Evolutionary conservation across 1,140 invertebrate species (phyloP).

Genomic region (Camponotus vicinus): DNA sequence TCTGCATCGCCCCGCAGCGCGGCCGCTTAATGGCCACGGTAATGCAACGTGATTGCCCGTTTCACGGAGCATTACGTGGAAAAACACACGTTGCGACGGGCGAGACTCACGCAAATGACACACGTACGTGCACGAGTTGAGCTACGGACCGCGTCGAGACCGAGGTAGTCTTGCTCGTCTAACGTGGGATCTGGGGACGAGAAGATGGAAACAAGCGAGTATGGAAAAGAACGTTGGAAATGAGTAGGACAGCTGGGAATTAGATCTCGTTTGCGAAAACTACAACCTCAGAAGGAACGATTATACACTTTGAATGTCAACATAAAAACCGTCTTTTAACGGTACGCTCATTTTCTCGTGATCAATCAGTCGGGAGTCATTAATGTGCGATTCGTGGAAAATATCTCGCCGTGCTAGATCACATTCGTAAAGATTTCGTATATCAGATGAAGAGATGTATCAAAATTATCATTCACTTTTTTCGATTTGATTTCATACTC

Average conservation of each 20-base stretch:
- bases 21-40: conserved; percentile 69
- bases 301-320: conserved; percentile 6
- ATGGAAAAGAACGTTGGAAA: conserved; percentile 9
- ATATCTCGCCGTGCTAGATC: not conserved
- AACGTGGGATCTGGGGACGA: conserved; percentile 32
- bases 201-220: conserved; percentile 33
- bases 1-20: conserved; percentile 68
- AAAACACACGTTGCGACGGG: conserved; percentile 71
- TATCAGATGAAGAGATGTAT: not conserved
- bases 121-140: conserved; percentile 63
- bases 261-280: conserved; percentile 40
- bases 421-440: not conserved
- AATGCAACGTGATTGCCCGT: conserved; percentile 77
- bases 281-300: not conserved
- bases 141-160: conserved; percentile 29
- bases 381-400: not conserved
- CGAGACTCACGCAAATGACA: conserved; percentile 68
- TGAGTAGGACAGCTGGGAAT: conserved; percentile 25
- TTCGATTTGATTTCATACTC: not conserved
- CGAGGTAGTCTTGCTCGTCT: conserved; percentile 13
- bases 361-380: not conserved
- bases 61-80: conserved; percentile 78
- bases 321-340: not conserved
- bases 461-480: not conserved
- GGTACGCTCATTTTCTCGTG: not conserved